Evolutionary conservation across 2,113 vertebrate genomes (phyloP).

Genomic region (Noturus placidus): DNA sequence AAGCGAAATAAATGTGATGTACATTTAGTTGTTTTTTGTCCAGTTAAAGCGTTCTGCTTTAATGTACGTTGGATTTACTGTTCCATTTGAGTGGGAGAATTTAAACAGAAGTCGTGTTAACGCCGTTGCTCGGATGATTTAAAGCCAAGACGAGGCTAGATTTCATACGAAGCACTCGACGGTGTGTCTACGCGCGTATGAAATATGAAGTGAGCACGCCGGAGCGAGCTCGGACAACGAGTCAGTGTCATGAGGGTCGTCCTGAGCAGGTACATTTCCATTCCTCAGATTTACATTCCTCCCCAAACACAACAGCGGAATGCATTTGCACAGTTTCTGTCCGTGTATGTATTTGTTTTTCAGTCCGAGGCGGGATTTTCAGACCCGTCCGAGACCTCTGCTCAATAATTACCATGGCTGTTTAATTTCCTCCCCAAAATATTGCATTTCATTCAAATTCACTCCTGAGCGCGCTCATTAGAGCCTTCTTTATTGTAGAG

Average conservation of each 20-base stretch:
- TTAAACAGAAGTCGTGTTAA: neutral
- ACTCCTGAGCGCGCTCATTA: neutral
- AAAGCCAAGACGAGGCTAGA: neutral
- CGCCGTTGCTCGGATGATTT: neutral
- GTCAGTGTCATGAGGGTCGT: conserved; percentile 10
- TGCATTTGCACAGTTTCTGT: conserved; percentile 36
- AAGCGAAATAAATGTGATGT: neutral
- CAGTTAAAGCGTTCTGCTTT: neutral
- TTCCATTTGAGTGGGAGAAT: too few species aligned
- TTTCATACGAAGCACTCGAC: neutral
- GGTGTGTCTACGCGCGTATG: neutral
- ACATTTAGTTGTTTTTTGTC: neutral
- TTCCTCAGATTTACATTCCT: conserved; percentile 34
- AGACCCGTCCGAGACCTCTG: conserved; percentile 40
- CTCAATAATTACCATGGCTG: conserved; percentile 39
- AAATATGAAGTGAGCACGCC: neutral
- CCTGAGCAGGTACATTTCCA: conserved; percentile 48
- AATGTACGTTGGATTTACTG: neutral
- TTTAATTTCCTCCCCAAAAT: conserved; percentile 31
- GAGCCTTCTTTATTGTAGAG: neutral
- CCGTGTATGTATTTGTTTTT: neutral
- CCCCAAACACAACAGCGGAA: conserved; percentile 30
- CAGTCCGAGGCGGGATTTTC: conserved; percentile 10
- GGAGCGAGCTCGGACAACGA: neutral
- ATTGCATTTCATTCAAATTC: conserved; percentile 40